Evolutionary conservation across 2,113 vertebrate species (phyloP), one percentile per base, ranked within the genome.

Genomic region (Myotis davidii): DNA sequence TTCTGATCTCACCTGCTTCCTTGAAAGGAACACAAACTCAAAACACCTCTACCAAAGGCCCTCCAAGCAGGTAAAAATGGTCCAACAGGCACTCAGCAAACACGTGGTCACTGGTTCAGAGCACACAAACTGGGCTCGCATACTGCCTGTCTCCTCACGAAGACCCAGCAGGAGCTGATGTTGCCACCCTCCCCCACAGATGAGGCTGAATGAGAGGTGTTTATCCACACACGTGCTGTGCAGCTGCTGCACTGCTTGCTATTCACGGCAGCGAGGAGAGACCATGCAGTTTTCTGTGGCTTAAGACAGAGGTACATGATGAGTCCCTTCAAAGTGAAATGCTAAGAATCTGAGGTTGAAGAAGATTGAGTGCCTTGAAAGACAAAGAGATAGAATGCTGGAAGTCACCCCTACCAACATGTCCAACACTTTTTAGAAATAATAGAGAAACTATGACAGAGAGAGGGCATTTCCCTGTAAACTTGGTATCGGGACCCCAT

Each of bases 311-410:
- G 48, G 45, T 50, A 48, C 61, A 32, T n/a, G 12, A 16, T 45
- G 65, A 83, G 32, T 54, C 69, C 88, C 25, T 11, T 77, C 50
- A 77, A 78, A 79, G 54, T 42, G 50, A 74, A 85, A 95, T 88
- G 37, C 72, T 72, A 72, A 85, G 81, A 70, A n/a, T 59, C 37
- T 27, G 12, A 10, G 18, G n/a, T 42, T 89, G 37, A 32, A 69
- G 52, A 52, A 82, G 16, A 67, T 0, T 56, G 67, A 85, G 2
- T 56, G 32, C 59, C 74, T 87, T 85, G 29, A 76, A 87, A 69
- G 39, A 78, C 37, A 56, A 21, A 65, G 45, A 88, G 45, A 34
- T 8, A 50, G 12, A 95, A 72, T 9, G 17, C 54, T 85, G 12
- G 37, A 72, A 96, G 67, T 67, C 11, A 91, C 11, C 25, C 9